Base-by-base conservation (phyloP, 2,797 vertebrate genomes). In the Acipenser transmontanus region DNA sequence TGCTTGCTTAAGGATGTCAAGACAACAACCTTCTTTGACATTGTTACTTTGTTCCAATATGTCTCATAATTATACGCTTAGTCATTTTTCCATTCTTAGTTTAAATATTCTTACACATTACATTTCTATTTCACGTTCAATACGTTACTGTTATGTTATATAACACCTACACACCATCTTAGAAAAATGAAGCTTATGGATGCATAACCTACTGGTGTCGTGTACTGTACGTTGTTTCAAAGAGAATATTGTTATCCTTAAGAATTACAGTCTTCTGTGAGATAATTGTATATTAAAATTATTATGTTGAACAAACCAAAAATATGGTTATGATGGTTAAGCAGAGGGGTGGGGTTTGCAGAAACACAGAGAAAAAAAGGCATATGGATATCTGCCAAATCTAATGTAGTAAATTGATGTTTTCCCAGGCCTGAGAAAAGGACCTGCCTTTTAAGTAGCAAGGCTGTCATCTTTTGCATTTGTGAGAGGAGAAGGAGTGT, bases 351-450 rank as follows among this genome's bases (percentile, higher is more conserved):
- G 66, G 34, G 34, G 34, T 3, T 34, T 34, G 34, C 34, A 34
- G 34, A 66, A 66, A 66, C 69, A 66, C 73, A 70, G 6, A 72
- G 69, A 71, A 11, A 57, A 77, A 61, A 61, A 72, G 34, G 4
- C 77, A 72, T 81, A 79, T 74, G 73, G 77, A 77, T 77, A 83
- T 85, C 76, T 84, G 79, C 90, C 88, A 91, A 87, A 90, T 92
- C 80, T 91, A 93, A 92, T 89, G 90, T 92, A 93, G 93, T 92
- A 92, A 91, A 93, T 93, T 93, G 80, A 78, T 88, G 83, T 85
- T 80, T 86, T 83, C 83, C 76, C 74, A 69, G 70, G 77, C 80
- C 74, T 86, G 81, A 81, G 74, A 77, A 80, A 77, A 80, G 83
- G 81, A 84, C 87, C 87, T 83, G 85, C 82, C 87, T 77, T 84